Percentiles rank a stretch among this genome's conserved stretches.
phyloP scores from a whole-genome alignment of 2,113 vertebrate genomes.

The Cyanoderma ruficeps region DNA sequence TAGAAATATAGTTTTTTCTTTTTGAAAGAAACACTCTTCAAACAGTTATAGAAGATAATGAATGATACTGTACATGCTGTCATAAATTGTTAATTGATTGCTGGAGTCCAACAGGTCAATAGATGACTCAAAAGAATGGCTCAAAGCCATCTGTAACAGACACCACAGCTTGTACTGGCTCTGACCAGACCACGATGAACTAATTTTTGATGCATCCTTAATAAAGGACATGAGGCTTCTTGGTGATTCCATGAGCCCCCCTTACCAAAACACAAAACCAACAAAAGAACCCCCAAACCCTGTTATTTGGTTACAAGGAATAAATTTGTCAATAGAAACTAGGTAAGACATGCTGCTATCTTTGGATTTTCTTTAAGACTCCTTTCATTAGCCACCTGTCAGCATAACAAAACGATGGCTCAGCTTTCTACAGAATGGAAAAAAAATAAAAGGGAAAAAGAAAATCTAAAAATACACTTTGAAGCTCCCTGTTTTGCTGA shows the following conservation, averaged over 20 bases:
- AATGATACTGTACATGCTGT: not conserved
- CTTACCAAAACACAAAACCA: not conserved
- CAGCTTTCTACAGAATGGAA: not conserved
- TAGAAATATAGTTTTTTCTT: not conserved
- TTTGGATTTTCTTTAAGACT: not conserved
- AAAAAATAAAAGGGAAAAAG: not conserved
- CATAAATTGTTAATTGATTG: constrained; percentile 12
- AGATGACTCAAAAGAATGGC: not conserved
- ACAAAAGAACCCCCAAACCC: not conserved
- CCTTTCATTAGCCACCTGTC: not conserved
- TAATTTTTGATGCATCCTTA: not conserved
- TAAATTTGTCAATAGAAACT: not conserved
- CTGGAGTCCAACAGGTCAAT: not conserved
- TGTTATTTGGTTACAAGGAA: not conserved
- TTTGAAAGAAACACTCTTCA: not conserved
- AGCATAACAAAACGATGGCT: not conserved
- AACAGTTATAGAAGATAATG: not conserved
- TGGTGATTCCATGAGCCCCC: not conserved
- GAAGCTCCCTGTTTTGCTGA: not conserved
- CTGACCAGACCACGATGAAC: not conserved
- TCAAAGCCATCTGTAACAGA: not conserved
- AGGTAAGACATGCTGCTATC: not conserved
- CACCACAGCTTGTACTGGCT: not conserved
- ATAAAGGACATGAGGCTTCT: not conserved
- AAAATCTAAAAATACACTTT: not conserved